phyloP scores from a whole-genome alignment of 2,888 invertebrate species.

The Euzophera pinguis region DNA sequence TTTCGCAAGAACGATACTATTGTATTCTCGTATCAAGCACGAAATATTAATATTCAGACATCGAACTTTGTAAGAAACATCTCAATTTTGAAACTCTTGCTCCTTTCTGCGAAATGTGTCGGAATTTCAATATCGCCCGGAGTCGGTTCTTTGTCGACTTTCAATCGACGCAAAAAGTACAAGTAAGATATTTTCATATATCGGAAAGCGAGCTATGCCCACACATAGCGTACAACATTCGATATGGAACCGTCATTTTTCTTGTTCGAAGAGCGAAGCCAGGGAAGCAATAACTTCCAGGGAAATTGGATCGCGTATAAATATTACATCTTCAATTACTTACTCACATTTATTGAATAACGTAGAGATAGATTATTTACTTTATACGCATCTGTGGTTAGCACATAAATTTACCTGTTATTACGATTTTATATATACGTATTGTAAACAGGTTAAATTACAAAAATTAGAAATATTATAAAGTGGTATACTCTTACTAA shows the following conservation, averaged over 20 bases:
- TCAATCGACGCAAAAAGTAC: slow-evolving; percentile 34
- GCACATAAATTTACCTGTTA: no score
- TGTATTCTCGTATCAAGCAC: neutral
- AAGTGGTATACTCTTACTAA: no score
- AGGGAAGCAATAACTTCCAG: slow-evolving; percentile 1
- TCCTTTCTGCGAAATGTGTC: slow-evolving; percentile 9
- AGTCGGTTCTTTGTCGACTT: slow-evolving; percentile 11
- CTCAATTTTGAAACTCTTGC: slow-evolving; percentile 14
- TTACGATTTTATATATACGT: no score
- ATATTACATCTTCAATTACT: slow-evolving; percentile 4
- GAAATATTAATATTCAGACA: slow-evolving; percentile 5
- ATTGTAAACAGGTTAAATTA: no score
- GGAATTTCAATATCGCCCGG: slow-evolving; percentile 12
- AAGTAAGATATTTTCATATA: slow-evolving; percentile 46
- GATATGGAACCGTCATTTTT: slow-evolving; percentile 24
- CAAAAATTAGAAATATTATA: no score
- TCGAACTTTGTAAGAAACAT: slow-evolving; percentile 10
- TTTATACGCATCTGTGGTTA: no score
- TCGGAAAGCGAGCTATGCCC: slow-evolving; percentile 15
- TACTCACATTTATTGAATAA: neutral
- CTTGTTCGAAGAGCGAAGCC: slow-evolving; percentile 15
- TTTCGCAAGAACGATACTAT: neutral
- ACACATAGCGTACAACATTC: neutral
- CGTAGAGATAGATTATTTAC: neutral
- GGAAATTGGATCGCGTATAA: slow-evolving; percentile 6